Evolutionary conservation across 2,888 invertebrate species (phyloP).

Genomic region (Dione vanillae): DNA sequence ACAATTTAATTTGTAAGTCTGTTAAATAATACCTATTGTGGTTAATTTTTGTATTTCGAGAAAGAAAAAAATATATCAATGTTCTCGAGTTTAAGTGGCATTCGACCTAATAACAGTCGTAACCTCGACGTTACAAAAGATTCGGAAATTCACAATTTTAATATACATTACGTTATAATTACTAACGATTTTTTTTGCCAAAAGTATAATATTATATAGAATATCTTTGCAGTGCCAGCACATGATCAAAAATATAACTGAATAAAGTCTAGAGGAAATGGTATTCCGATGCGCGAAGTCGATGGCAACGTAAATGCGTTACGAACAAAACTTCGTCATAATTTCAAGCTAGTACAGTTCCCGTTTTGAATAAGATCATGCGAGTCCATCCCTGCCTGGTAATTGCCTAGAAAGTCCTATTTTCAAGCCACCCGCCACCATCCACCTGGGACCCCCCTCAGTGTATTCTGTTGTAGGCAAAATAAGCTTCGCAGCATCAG

Average conservation of each 20-base stretch:
- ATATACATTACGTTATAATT: too few species aligned
- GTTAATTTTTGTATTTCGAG: not conserved
- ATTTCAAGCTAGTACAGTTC: slow-evolving; percentile 40
- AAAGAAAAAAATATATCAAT: not conserved
- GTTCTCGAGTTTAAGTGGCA: too few species aligned
- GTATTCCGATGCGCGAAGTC: slow-evolving; percentile 23
- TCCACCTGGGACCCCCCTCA: slow-evolving; percentile 47
- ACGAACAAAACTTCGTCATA: slow-evolving; percentile 43
- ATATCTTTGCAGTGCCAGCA: not conserved
- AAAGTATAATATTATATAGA: not conserved
- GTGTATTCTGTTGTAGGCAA: slow-evolving; percentile 16
- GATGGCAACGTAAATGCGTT: slow-evolving; percentile 38
- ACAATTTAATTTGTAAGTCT: not conserved
- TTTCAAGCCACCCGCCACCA: slow-evolving; percentile 49
- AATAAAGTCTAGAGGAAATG: slow-evolving; percentile 4
- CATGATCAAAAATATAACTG: not conserved
- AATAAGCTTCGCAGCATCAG: slow-evolving; percentile 3
- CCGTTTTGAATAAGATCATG: slow-evolving; percentile 52
- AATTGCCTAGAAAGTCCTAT: slow-evolving; percentile 78
- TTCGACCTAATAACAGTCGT: too few species aligned
- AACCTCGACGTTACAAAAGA: too few species aligned
- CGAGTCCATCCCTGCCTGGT: slow-evolving; percentile 62
- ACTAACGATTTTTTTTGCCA: not conserved
- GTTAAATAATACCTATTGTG: not conserved
- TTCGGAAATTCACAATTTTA: too few species aligned